Evolutionary conservation across 2,113 vertebrate genomes (phyloP).

Genomic region (Thryonomys swinderianus): DNA sequence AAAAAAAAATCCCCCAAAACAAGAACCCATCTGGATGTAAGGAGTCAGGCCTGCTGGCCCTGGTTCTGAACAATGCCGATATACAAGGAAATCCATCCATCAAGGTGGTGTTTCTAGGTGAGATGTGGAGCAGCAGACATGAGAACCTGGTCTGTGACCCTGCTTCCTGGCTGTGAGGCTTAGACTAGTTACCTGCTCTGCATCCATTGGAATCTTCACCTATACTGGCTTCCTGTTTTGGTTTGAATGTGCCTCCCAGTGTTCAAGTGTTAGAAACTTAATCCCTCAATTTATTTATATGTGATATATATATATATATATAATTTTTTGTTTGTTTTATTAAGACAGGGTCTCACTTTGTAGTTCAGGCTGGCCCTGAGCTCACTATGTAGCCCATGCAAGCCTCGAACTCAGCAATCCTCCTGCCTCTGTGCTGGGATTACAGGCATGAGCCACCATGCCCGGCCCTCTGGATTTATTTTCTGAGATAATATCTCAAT

Average conservation of each 20-base stretch:
- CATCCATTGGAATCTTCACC: neutral
- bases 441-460: too few relatives aligned
- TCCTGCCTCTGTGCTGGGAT: too few relatives aligned
- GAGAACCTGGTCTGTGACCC: neutral
- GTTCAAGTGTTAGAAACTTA: neutral
- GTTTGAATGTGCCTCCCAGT: neutral
- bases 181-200: neutral
- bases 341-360: too few relatives aligned
- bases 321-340: too few relatives aligned
- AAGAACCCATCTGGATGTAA: neutral
- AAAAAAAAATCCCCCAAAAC: too few relatives aligned
- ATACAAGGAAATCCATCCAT: neutral
- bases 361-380: too few relatives aligned
- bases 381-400: too few relatives aligned
- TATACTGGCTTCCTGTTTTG: neutral
- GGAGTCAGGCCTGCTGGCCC: neutral
- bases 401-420: too few relatives aligned
- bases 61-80: neutral
- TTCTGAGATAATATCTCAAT: neutral
- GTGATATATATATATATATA: neutral
- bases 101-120: neutral
- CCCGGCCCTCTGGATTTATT: too few relatives aligned
- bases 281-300: neutral
- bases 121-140: neutral
- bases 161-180: neutral